Percentiles rank a stretch among this genome's conserved stretches.
Conservation (phyloP, 64 coral and sea anemone species). For the Porites australiensis region DNA sequence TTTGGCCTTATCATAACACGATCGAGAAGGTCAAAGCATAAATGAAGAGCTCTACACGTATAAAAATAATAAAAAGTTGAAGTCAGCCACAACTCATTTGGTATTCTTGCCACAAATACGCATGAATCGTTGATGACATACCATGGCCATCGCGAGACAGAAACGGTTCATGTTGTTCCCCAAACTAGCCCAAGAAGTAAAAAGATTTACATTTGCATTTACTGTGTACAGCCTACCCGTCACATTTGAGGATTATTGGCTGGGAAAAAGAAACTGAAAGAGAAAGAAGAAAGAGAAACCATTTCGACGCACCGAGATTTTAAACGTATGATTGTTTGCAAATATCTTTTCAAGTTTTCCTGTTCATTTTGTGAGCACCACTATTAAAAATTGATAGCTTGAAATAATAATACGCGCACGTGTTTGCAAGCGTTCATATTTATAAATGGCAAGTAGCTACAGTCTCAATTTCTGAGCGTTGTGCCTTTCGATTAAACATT, state of each 20-base stretch:
- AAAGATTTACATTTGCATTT: neutral
- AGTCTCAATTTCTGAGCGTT: neutral
- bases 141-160: no score
- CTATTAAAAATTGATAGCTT: constrained; percentile 47
- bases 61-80: no score
- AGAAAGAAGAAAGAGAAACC: neutral
- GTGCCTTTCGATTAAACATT: neutral
- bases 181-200: no score
- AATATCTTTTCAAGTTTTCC: neutral
- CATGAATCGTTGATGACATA: no score
- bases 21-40: no score
- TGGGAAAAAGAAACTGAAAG: no score
- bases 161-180: no score
- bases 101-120: no score
- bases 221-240: neutral
- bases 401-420: neutral
- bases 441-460: neutral
- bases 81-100: no score
- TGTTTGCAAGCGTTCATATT: neutral
- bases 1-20: no score
- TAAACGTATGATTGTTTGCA: constrained; percentile 20
- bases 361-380: constrained; percentile 20
- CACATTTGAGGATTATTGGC: neutral
- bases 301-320: neutral
- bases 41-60: no score